Evolutionary conservation across 2,797 vertebrate species (phyloP).

Genomic region (Pogoniulus pusillus): DNA sequence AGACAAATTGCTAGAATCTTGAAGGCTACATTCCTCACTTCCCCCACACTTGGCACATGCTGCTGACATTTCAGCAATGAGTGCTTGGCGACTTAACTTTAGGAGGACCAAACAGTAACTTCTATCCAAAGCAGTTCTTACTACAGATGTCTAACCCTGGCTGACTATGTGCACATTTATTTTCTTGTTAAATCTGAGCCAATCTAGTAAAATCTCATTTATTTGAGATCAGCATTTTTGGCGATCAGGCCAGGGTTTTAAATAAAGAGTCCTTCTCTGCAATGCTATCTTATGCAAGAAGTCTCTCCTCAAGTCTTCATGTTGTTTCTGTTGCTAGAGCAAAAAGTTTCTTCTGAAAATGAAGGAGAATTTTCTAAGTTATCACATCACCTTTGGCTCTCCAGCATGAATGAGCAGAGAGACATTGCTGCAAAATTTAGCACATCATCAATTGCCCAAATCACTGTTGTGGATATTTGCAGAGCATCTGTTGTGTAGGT

Average conservation of each 20-base stretch:
- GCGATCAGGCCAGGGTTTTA: not conserved
- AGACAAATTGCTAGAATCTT: not conserved
- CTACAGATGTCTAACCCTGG: not conserved
- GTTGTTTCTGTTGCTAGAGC: not conserved
- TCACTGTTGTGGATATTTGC: not conserved
- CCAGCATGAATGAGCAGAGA: not conserved
- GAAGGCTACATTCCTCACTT: not conserved
- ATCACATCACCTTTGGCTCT: not conserved
- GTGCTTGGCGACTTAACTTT: conserved; percentile 2
- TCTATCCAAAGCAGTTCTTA: not conserved
- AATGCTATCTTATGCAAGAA: not conserved
- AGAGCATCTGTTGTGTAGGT: not conserved
- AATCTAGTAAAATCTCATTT: conserved; percentile 4
- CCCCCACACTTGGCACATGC: not conserved
- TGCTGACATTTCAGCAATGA: conserved; percentile 14
- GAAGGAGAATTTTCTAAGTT: not conserved
- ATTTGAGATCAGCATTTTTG: not conserved
- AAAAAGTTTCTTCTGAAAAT: not conserved
- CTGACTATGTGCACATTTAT: not conserved
- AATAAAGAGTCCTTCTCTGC: not conserved
- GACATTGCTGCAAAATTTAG: not conserved
- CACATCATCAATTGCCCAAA: not conserved
- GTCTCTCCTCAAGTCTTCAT: not conserved
- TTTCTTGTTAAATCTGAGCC: not conserved
- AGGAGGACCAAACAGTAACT: conserved; percentile 14